Conservation (phyloP, 1,140 invertebrate genomes). For the Oreohelix idahoensis region DNA sequence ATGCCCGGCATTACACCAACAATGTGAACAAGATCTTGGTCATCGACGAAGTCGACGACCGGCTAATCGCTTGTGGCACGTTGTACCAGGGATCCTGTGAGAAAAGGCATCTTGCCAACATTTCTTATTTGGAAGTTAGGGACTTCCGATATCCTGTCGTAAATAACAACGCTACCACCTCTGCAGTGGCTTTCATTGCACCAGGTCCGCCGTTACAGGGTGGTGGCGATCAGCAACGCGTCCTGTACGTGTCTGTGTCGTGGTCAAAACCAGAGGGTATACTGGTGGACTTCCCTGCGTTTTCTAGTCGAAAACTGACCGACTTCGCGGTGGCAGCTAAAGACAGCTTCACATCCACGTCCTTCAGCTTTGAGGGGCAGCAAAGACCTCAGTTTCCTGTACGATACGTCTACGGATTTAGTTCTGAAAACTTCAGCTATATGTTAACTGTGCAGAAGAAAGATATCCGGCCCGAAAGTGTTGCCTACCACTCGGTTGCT, state of each 20-base stretch:
- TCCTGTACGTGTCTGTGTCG: constrained; percentile 96
- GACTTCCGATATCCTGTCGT: constrained; percentile 89
- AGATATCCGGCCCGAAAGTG: constrained; percentile 79
- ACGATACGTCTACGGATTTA: constrained; percentile 96
- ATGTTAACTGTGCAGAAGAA: constrained; percentile 95
- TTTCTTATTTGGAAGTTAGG: constrained; percentile 85
- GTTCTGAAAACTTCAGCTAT: constrained; percentile 95
- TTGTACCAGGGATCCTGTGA: constrained; percentile 91
- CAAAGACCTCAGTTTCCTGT: constrained; percentile 76
- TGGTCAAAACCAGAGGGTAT: constrained; percentile 92
- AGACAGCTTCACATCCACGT: constrained; percentile 33
- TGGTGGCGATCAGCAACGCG: constrained; percentile 81
- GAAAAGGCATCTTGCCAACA: constrained; percentile 90
- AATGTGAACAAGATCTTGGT: constrained; percentile 93
- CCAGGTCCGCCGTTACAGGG: constrained; percentile 89
- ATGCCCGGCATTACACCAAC: constrained; percentile 77
- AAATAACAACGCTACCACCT: constrained; percentile 93
- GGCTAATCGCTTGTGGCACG: constrained; percentile 88
- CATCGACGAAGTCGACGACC: constrained; percentile 90
- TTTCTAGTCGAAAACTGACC: constrained; percentile 91
- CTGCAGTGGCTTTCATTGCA: constrained; percentile 96
- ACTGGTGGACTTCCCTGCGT: constrained; percentile 91
- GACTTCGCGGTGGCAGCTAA: constrained; percentile 88
- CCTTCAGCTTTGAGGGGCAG: constrained; percentile 53
- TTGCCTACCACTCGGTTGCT: constrained; percentile 94